Conservation (phyloP, 1,140 invertebrate species). For the Fopius arisanus region DNA sequence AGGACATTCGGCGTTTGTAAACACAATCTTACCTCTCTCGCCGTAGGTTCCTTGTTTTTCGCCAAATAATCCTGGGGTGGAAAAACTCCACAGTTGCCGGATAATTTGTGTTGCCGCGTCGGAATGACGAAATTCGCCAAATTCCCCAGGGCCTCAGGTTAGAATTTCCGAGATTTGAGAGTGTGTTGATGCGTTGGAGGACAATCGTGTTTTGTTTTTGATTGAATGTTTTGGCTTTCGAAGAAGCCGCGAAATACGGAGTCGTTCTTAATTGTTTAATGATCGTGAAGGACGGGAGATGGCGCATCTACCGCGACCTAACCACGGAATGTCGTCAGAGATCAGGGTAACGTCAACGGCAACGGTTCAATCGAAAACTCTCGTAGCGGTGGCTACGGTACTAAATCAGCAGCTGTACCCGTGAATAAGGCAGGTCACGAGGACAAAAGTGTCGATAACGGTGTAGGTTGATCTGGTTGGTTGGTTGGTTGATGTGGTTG, state of each 20-base stretch:
- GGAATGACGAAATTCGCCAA: too few species aligned
- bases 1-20: background rate
- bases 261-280: background rate
- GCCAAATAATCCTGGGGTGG: background rate
- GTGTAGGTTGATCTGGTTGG: too few species aligned
- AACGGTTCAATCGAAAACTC: too few species aligned
- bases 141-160: background rate
- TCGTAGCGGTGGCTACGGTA: too few species aligned
- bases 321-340: too few species aligned
- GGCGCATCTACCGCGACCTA: background rate
- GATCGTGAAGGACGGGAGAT: background rate
- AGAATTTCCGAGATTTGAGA: background rate
- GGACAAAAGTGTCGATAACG: too few species aligned
- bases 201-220: background rate
- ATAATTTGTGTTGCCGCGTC: background rate
- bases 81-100: background rate
- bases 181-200: background rate
- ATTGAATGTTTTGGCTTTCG: background rate
- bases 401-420: too few species aligned
- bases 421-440: too few species aligned
- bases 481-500: too few species aligned
- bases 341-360: too few species aligned
- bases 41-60: background rate
- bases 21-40: background rate
- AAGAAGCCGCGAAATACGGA: slow-evolving; percentile 2